Percentiles rank a stretch among this genome's conserved stretches.
These are phyloP conservation scores for Callipepla squamata DNA, from an alignment of 2,113 vertebrate genomes.

Conservation along the genomic window DNA sequence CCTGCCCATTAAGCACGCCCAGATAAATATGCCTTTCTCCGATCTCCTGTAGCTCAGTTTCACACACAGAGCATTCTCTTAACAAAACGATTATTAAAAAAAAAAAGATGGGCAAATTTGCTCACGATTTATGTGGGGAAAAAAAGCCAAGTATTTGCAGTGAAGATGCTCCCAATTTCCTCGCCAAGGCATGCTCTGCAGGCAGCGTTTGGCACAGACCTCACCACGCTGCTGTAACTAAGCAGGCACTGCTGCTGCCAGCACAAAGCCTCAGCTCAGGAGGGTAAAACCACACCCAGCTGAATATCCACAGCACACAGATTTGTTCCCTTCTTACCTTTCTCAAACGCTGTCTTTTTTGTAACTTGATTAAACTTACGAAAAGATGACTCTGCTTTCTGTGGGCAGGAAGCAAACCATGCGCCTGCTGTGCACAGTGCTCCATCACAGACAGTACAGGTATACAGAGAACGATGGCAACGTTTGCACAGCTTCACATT, in stretches of 20 bases:
- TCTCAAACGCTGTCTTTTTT: neutral
- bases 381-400: neutral
- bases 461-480: neutral
- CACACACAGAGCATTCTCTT: neutral
- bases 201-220: neutral
- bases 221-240: neutral
- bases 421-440: neutral
- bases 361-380: neutral
- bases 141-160: neutral
- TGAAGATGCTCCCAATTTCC: constrained; percentile 18
- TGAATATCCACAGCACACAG: neutral
- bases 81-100: neutral
- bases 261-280: neutral
- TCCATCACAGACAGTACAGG: neutral
- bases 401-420: neutral
- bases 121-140: neutral
- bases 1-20: neutral
- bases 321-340: neutral
- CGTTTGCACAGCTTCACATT: neutral
- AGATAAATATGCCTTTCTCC: neutral
- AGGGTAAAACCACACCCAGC: neutral
- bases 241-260: neutral
- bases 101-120: neutral
- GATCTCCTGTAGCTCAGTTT: neutral
- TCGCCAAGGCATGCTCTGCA: neutral